Percentiles rank a stretch among this genome's conserved stretches.
Evolutionary conservation across 2,113 vertebrate species (phyloP).

Genomic region (Pelecanus crispus): DNA sequence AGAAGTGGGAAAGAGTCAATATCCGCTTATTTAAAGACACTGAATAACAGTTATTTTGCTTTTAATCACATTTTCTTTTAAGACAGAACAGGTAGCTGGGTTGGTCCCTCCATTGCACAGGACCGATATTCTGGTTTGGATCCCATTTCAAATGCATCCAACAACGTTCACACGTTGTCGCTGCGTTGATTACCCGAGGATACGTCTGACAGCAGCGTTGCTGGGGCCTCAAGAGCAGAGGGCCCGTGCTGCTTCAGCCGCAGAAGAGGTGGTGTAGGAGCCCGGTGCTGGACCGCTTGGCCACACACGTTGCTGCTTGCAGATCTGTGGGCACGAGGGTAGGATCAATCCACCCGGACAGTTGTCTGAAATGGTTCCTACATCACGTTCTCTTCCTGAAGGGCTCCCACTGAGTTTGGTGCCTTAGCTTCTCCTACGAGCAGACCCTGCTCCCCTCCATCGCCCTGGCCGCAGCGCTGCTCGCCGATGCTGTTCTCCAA

Average conservation of each 20-base stretch:
- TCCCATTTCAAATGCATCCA: not conserved
- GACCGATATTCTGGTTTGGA: not conserved
- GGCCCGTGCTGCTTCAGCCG: not conserved
- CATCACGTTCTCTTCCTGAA: not conserved
- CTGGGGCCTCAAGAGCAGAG: too few species aligned
- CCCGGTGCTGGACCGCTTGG: not conserved
- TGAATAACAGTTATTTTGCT: not conserved
- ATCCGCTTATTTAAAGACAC: not conserved
- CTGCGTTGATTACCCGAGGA: not conserved
- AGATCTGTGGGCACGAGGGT: not conserved
- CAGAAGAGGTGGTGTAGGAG: not conserved
- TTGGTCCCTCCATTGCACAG: not conserved
- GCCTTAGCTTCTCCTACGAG: not conserved
- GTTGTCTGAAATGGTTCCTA: not conserved
- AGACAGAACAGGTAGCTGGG: not conserved
- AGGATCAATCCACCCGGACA: fast-evolving
- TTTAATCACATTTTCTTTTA: not conserved
- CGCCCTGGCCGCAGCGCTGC: fast-evolving
- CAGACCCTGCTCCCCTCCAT: too few species aligned
- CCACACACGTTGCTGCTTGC: not conserved
- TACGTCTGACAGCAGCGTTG: not conserved
- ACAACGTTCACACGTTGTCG: fast-evolving
- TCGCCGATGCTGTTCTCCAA: fast-evolving
- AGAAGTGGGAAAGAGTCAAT: not conserved
- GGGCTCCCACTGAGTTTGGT: not conserved